Evolutionary conservation across 2,113 vertebrate genomes (phyloP), one percentile per base, ranked within the genome.

Genomic region (Columbina picui): DNA sequence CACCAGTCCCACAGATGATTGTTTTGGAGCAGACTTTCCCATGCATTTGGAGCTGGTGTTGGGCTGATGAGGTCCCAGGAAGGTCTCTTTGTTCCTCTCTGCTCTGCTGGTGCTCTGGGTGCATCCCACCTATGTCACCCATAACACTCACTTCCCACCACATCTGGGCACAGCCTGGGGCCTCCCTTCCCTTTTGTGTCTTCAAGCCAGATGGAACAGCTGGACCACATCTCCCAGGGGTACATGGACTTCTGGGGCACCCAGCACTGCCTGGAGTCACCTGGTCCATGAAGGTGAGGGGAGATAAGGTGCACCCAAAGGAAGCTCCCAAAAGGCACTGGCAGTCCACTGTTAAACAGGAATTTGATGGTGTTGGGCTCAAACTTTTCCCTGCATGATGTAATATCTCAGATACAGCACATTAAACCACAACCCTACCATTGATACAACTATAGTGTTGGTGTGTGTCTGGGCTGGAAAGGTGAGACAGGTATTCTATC

Each of bases 391-490:
- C 41, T 57, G 7, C 22, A 22, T 73, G 50, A 52, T 47, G 53
- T 3, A 34, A 8, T 55, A 82, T 34, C 30, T 77, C 3, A 3
- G 25, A 26, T 5, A 15, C 11, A 84, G 27, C 63, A 36, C 0
- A 10, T 36, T 30, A 88, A 53, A 77, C 22, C 73, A 67, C 41
- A 61, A 1, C 8, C 39, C 76, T 34, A 4, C 20, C 4, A 3
- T 4, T 84, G 27, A 14, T 11, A 17, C 21, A 61, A 14, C 63
- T 45, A 14, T 0, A 34, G 30, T 27, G 59, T 5, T 2, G 0
- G 10, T 10, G 7, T 10, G 8, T 2, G 0, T 22, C 20, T 1
- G 1, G 56, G 69, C 30, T 36, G 69, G 41, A 81, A 55, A 65
- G 32, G 13, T 0, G 1, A 71, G 39, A n/a, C 32, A 55, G 22